A percentile compares a stretch with the other conserved stretches of the same genome.
Conservation (phyloP, 1,140 invertebrate species). For the Cydia splendana region DNA sequence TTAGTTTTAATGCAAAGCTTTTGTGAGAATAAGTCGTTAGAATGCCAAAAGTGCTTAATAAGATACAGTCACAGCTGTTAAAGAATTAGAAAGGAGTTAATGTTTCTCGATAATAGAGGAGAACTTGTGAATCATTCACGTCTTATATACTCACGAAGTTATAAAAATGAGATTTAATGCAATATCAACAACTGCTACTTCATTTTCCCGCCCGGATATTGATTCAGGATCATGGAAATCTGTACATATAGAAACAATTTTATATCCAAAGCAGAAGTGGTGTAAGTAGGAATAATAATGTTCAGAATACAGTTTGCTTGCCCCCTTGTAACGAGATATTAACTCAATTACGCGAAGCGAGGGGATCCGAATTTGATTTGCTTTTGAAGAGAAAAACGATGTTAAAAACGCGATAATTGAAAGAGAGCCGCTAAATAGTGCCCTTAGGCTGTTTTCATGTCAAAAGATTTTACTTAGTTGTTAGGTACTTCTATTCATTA, state of each 20-base stretch:
- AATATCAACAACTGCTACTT: conserved; percentile 14
- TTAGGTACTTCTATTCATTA: not conserved
- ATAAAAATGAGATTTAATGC: not conserved
- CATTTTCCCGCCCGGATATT: conserved; percentile 26
- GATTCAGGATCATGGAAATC: not conserved
- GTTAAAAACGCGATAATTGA: conserved; percentile 29
- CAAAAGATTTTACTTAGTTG: not conserved
- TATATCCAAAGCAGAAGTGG: not conserved
- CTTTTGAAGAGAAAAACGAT: conserved; percentile 29
- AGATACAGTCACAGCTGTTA: not conserved
- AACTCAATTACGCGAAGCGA: conserved; percentile 28
- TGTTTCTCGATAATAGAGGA: not conserved
- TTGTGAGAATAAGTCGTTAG: conserved; percentile 5
- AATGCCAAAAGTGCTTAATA: not conserved
- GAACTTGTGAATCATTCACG: not conserved
- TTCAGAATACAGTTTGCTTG: conserved; percentile 26
- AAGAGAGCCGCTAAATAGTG: conserved; percentile 25
- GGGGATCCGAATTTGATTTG: conserved; percentile 29
- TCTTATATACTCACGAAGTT: not conserved
- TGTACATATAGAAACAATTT: conserved; percentile 21
- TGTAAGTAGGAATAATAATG: conserved; percentile 16
- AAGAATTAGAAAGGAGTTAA: not conserved
- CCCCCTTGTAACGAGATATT: conserved; percentile 28
- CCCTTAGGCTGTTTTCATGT: conserved; percentile 15
- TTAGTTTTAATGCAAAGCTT: conserved; percentile 7